These are phyloP conservation scores for Scaptomyza pallida DNA, from an alignment of 1,140 invertebrate genomes.

Conservation along the genomic window DNA sequence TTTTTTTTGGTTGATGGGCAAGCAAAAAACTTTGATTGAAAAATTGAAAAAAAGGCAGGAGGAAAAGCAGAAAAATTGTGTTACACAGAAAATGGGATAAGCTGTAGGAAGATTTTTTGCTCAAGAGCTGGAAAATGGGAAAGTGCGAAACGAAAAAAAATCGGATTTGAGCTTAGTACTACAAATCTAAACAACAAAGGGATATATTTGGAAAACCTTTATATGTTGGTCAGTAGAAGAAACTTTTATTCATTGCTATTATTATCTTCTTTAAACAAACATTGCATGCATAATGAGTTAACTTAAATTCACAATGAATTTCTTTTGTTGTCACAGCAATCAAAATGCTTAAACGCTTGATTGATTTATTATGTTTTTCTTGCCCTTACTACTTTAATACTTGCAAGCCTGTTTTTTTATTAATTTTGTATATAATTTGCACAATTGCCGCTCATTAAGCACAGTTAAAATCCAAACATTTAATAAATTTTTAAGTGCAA, in stretches of 20 bases:
- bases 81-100: constrained; percentile 14
- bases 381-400: constrained; percentile 8
- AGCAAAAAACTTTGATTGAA: constrained; percentile 48
- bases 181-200: not conserved
- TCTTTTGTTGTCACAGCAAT: not conserved
- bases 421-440: constrained; percentile 41
- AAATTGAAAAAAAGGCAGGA: constrained; percentile 20
- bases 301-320: not conserved
- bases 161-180: not conserved
- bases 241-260: too few species aligned
- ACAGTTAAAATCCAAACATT: constrained; percentile 68
- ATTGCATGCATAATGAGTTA: not conserved
- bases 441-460: constrained; percentile 62
- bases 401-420: not conserved
- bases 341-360: constrained; percentile 5
- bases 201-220: not conserved
- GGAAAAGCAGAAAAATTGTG: not conserved
- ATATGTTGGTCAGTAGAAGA: too few species aligned
- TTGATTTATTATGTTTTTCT: constrained; percentile 17
- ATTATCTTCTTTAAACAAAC: too few species aligned
- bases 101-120: not conserved
- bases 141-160: not conserved
- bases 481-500: constrained; percentile 79
- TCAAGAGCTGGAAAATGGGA: constrained; percentile 12
- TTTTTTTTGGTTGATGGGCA: constrained; percentile 7